Base-by-base conservation (phyloP, 2,113 vertebrate species). In the Macrotus californicus region DNA sequence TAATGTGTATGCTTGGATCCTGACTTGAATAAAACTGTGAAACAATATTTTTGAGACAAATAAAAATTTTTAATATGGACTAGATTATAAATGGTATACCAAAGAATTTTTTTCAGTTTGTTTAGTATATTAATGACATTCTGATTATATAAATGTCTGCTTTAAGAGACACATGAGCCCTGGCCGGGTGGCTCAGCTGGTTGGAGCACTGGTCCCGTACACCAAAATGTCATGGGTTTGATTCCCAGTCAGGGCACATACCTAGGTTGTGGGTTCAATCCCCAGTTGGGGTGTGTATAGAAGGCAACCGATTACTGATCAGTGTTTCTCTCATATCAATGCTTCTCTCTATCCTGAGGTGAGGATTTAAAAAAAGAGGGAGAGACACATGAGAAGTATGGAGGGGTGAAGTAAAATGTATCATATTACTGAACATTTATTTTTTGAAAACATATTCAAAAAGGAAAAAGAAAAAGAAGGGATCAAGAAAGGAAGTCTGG, bases 21-120 rank as follows among this genome's bases (percentile, higher is more conserved):
- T 70, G 59, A 83, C 77, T 83, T 94, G 83, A 77, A 69, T 52
- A 96, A 82, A 94, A 50, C 21, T 70, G 10, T 48, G 46, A 88
- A 88, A 79, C n/a, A 26, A 48, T 77, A 86, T 50, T 70, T 92
- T 87, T 80, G 52, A 86, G 39, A 67, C 13, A 56, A 72, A 5
- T 88, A 12, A 16, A 46, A 80, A 89, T 24, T 67, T 26, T 75
- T 67, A 85, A 89, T 73, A 92, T 39, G 26, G 50, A 77, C 77
- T 77, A 83, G 52, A 29, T 76, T 87, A 91, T 31, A 87, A 46
- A 48, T 6, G 29, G 72, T 70, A 76, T 24, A 61, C 39, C 41
- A 77, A 88, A 26, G 54, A 79, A 85, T 85, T 92, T 36, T 72
- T 66, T 84, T 89, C 9, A 66, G 2, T 50, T 92, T 67, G 4